Percentiles rank a stretch among this genome's conserved stretches.
phyloP scores from a whole-genome alignment of 2,113 vertebrate genomes.

The Larimichthys crocea region DNA sequence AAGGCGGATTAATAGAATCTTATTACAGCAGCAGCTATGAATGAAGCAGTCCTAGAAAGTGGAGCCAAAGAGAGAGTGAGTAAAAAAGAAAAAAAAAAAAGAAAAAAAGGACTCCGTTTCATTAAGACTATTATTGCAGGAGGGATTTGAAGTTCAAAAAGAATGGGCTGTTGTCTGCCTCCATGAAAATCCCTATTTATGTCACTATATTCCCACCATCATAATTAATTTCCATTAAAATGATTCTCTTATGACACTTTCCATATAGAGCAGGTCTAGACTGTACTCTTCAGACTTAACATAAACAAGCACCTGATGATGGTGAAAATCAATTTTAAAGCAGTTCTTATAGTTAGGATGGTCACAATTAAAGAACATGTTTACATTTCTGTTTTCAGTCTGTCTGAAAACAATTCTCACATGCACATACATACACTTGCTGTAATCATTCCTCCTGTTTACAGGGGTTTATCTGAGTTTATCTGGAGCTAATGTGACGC shows the following conservation, averaged over 20 bases:
- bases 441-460: too few species aligned
- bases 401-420: too few species aligned
- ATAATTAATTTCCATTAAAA: neutral
- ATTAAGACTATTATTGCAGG: conserved; percentile 19
- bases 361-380: neutral
- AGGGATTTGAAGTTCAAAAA: conserved; percentile 48
- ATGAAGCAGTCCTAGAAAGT: conserved; percentile 17
- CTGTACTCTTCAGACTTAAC: too few species aligned
- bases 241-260: too few species aligned
- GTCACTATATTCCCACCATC: neutral
- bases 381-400: neutral
- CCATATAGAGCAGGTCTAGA: too few species aligned
- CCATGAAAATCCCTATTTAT: neutral
- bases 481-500: neutral
- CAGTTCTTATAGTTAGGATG: neutral
- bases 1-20: conserved; percentile 64
- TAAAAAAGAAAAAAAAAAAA: neutral
- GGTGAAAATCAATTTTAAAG: neutral
- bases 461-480: neutral
- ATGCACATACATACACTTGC: neutral
- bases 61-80: conserved; percentile 6
- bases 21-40: conserved; percentile 56
- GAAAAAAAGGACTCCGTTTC: conserved; percentile 36
- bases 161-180: neutral
- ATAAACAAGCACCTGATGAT: too few species aligned